Evolutionary conservation across 2,113 vertebrate species (phyloP).

Genomic region (Amblyopsis rosae): DNA sequence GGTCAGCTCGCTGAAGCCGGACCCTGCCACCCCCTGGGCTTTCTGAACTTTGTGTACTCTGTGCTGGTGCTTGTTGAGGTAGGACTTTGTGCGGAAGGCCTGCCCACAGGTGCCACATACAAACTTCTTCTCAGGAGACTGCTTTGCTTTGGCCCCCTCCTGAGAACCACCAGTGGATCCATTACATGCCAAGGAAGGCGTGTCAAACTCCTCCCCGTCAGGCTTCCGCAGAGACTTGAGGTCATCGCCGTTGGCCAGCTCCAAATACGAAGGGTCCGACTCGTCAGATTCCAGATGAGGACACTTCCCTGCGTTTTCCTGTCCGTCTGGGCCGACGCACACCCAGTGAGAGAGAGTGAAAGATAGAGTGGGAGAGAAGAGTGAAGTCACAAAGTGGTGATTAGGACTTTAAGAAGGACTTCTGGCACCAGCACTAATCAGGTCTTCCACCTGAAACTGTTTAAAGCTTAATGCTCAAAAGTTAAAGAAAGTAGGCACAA

Average conservation of each 20-base stretch:
- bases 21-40: conserved; percentile 55
- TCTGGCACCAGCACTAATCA: not conserved
- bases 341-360: not conserved
- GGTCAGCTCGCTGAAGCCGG: conserved; percentile 83
- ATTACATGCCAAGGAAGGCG: conserved; percentile 80
- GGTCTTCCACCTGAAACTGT: conserved; percentile 3
- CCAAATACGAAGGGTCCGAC: conserved; percentile 89
- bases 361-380: not conserved
- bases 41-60: conserved; percentile 91
- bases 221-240: conserved; percentile 92
- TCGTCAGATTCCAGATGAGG: conserved; percentile 96
- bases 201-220: conserved; percentile 84
- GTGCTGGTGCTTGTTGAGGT: conserved; percentile 98
- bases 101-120: conserved; percentile 91
- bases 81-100: conserved; percentile 98
- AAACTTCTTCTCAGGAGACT: conserved; percentile 93
- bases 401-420: no score
- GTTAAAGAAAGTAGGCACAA: no score
- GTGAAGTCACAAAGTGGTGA: not conserved
- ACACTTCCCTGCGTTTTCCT: conserved; percentile 89
- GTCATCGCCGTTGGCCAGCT: conserved; percentile 90
- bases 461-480: no score
- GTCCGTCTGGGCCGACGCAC: conserved; percentile 70
- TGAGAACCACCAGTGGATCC: conserved; percentile 76
- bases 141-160: conserved; percentile 87